phyloP scores from a whole-genome alignment of 2,888 invertebrate species.

The Aleiodes testaceus region DNA sequence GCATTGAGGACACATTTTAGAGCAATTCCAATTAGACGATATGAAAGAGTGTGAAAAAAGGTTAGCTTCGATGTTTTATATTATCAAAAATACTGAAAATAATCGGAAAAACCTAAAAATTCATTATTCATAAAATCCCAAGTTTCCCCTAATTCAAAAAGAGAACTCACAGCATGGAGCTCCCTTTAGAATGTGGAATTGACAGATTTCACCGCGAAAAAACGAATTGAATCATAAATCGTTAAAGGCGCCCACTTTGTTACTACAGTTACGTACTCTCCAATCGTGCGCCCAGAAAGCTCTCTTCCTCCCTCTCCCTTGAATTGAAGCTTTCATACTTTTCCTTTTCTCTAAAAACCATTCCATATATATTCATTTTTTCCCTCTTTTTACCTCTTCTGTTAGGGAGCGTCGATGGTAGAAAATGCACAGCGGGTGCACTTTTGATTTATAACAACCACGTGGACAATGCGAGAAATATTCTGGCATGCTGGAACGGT shows the following conservation, averaged over 20 bases:
- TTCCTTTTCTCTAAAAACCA: not conserved
- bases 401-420: constrained; percentile 32
- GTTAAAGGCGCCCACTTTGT: constrained; percentile 65
- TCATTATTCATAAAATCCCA: too few relatives aligned
- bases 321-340: too few relatives aligned
- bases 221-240: constrained; percentile 65
- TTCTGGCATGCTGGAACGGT: constrained; percentile 65
- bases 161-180: not conserved
- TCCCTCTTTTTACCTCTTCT: constrained; percentile 7
- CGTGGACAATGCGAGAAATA: constrained; percentile 70
- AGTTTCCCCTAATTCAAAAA: not conserved
- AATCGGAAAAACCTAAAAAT: too few relatives aligned
- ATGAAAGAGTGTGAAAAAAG: too few relatives aligned
- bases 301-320: not conserved
- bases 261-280: constrained; percentile 54
- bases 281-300: constrained; percentile 4
- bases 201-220: constrained; percentile 39
- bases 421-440: constrained; percentile 44
- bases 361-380: constrained; percentile 20
- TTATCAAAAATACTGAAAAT: too few relatives aligned
- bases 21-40: too few relatives aligned
- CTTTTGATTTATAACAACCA: constrained; percentile 66
- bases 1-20: not conserved
- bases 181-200: constrained; percentile 35
- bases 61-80: too few relatives aligned